A percentile compares a stretch with the other conserved stretches of the same genome.
phyloP scores from a whole-genome alignment of 1,140 invertebrate genomes.

The Aphaenogaster ashmeadi region DNA sequence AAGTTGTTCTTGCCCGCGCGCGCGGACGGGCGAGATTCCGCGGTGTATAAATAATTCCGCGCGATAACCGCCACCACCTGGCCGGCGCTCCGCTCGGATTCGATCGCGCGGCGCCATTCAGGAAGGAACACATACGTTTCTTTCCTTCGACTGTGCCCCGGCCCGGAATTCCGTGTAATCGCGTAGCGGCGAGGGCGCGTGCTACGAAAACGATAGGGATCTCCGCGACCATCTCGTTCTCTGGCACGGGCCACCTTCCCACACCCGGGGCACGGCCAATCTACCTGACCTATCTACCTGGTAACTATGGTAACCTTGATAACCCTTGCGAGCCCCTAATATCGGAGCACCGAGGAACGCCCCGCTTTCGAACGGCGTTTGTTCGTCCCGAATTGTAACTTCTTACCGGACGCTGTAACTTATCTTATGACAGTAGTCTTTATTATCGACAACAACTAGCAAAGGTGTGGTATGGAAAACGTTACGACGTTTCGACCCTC shows the following conservation, averaged over 20 bases:
- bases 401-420: slow-evolving; percentile 22
- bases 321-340: slow-evolving; percentile 55
- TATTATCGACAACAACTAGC: no score
- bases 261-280: slow-evolving; percentile 52
- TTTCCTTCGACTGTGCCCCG: slow-evolving; percentile 64
- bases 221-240: slow-evolving; percentile 67
- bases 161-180: slow-evolving; percentile 65
- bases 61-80: slow-evolving; percentile 64
- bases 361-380: slow-evolving; percentile 6
- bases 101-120: slow-evolving; percentile 62
- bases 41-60: slow-evolving; percentile 56
- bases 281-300: slow-evolving; percentile 72
- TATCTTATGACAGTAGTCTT: slow-evolving; percentile 38
- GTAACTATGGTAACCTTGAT: slow-evolving; percentile 73
- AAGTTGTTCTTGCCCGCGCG: slow-evolving; percentile 32
- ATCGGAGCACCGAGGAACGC: slow-evolving; percentile 36
- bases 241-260: slow-evolving; percentile 72
- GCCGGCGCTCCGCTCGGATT: slow-evolving; percentile 9
- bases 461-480: no score
- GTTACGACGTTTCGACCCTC: no score
- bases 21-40: slow-evolving; percentile 21
- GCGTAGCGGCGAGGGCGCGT: slow-evolving; percentile 67
- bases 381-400: slow-evolving; percentile 18
- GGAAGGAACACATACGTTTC: slow-evolving; percentile 60
- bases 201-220: slow-evolving; percentile 74